phyloP scores from a whole-genome alignment of 2,888 invertebrate species.

The Orchestes rusci region DNA sequence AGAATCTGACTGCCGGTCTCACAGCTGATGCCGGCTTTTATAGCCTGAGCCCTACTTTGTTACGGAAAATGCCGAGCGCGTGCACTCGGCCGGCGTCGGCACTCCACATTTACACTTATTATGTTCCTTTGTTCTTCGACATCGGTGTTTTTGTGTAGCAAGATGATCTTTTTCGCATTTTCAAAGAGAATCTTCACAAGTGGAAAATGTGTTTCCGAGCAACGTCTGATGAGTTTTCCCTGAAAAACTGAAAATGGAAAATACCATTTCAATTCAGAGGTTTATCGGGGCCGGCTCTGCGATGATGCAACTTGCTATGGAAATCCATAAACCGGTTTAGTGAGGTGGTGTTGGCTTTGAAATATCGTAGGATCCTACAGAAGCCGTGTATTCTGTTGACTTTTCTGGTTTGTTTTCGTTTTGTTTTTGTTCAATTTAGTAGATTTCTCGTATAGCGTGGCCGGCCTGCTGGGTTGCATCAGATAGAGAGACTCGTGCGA shows the following conservation, averaged over 20 bases:
- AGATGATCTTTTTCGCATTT: slow-evolving; percentile 9
- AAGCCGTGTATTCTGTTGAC: slow-evolving; percentile 15
- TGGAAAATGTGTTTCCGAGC: too few species aligned
- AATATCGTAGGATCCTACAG: slow-evolving; percentile 19
- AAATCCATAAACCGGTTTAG: slow-evolving; percentile 25
- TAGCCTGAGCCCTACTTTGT: slow-evolving; percentile 28
- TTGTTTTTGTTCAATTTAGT: slow-evolving; percentile 6
- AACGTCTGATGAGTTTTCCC: too few species aligned
- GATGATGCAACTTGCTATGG: slow-evolving; percentile 24
- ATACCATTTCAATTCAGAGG: not conserved
- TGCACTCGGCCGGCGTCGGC: slow-evolving; percentile 4
- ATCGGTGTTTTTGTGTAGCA: slow-evolving; percentile 11
- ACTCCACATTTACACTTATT: slow-evolving; percentile 9
- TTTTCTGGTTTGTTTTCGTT: slow-evolving; percentile 15
- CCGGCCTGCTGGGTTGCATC: slow-evolving; percentile 16
- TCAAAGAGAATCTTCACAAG: too few species aligned
- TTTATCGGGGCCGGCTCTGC: not conserved
- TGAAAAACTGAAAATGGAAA: not conserved
- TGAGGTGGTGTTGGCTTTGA: slow-evolving; percentile 12
- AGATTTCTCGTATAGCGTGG: slow-evolving; percentile 9
- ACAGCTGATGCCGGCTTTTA: slow-evolving; percentile 26
- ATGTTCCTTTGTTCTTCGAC: slow-evolving; percentile 23
- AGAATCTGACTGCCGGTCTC: slow-evolving; percentile 21
- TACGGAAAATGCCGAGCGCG: slow-evolving; percentile 18
- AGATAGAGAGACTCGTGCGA: slow-evolving; percentile 9